Evolutionary conservation across 53 echinoderm and acorn worm genomes (phyloP).

Genomic region (Holothuria leucospilota): DNA sequence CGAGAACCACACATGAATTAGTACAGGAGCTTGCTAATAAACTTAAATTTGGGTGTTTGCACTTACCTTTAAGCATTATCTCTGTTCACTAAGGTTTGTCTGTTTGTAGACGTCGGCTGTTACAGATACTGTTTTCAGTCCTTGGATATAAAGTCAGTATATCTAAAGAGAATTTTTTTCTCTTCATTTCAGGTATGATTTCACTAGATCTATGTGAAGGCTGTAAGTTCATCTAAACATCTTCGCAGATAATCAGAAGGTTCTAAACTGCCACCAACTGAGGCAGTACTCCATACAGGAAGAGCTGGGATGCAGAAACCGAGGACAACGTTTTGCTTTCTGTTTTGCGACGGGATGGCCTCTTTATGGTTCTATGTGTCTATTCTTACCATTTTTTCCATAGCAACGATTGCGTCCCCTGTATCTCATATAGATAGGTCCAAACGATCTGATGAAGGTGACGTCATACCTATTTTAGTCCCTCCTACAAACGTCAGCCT

Average conservation of each 20-base stretch:
- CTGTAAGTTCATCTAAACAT: not conserved
- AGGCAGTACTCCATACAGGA: not conserved
- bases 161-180: not conserved
- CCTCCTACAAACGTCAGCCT: not conserved
- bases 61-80: too few species aligned
- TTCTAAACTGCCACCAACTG: not conserved
- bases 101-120: too few species aligned
- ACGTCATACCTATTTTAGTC: not conserved
- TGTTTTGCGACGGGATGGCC: not conserved
- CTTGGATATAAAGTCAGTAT: too few species aligned
- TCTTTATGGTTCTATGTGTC: slow-evolving; percentile 27
- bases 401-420: slow-evolving; percentile 17
- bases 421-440: not conserved
- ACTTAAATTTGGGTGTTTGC: too few species aligned
- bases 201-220: not conserved
- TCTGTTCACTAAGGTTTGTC: too few species aligned
- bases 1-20: too few species aligned
- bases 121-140: too few species aligned
- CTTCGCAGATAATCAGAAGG: too few species aligned
- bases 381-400: slow-evolving; percentile 15
- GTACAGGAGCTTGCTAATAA: too few species aligned
- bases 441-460: not conserved
- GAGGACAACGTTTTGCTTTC: too few species aligned
- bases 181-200: slow-evolving; percentile 26
- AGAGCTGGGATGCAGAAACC: too few species aligned